Evolutionary conservation across 2,888 invertebrate species (phyloP).

Genomic region (Chorisops tibialis): DNA sequence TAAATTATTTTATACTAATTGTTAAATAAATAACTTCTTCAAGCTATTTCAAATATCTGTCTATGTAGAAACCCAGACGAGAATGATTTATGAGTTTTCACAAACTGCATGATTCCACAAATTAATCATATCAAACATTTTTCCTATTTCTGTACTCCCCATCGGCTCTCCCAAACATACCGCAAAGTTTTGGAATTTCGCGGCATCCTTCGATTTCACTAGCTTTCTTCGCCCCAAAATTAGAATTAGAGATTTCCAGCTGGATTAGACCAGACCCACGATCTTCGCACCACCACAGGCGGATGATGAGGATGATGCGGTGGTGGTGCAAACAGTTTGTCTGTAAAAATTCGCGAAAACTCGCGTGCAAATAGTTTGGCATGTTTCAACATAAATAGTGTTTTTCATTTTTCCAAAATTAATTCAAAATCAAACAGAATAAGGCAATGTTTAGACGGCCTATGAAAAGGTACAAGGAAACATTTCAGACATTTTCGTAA

Average conservation of each 20-base stretch:
- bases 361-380: constrained; percentile 19
- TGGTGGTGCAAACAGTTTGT: constrained; percentile 9
- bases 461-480: not conserved
- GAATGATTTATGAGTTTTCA: too few relatives aligned
- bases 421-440: constrained; percentile 3
- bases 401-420: constrained; percentile 22
- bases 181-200: too few relatives aligned
- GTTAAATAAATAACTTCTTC: too few relatives aligned
- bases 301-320: not conserved
- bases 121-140: too few relatives aligned
- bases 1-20: too few relatives aligned
- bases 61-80: too few relatives aligned
- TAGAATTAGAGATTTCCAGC: not conserved
- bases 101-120: too few relatives aligned
- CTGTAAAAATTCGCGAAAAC: constrained; percentile 26
- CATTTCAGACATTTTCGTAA: not conserved
- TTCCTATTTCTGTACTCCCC: too few relatives aligned
- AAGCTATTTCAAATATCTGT: too few relatives aligned
- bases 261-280: not conserved
- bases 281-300: not conserved
- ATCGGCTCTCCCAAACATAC: too few relatives aligned
- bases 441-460: constrained; percentile 1
- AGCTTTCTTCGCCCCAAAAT: too few relatives aligned
- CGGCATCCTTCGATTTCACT: too few relatives aligned
- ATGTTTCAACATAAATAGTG: not conserved